Evolutionary conservation across 2,888 invertebrate species (phyloP).

Genomic region (Boloria euphrosyne): DNA sequence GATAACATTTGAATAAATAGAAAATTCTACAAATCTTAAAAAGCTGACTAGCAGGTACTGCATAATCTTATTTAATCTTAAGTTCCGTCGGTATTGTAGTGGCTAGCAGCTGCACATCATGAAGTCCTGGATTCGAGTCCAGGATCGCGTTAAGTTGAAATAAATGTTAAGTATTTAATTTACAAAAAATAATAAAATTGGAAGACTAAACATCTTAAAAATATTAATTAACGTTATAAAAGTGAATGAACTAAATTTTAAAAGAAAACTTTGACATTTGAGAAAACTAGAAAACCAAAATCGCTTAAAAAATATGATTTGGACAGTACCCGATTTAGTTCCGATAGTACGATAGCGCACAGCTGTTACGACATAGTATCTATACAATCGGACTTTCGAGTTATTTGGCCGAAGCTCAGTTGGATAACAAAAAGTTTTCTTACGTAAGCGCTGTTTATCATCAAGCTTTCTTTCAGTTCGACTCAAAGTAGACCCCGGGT

Average conservation of each 20-base stretch:
- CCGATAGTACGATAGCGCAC: slow-evolving; percentile 57
- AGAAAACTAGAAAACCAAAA: not conserved
- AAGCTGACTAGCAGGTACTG: too few relatives aligned
- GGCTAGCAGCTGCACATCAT: too few relatives aligned
- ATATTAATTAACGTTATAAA: not conserved
- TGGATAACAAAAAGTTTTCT: slow-evolving; percentile 61
- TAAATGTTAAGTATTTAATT: not conserved
- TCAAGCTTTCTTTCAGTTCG: slow-evolving; percentile 54
- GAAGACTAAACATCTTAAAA: too few relatives aligned
- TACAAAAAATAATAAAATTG: too few relatives aligned
- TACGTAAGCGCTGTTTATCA: slow-evolving; percentile 63
- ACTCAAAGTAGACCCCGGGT: slow-evolving; percentile 22
- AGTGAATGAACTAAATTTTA: not conserved
- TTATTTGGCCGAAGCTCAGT: slow-evolving; percentile 66
- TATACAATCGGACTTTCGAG: slow-evolving; percentile 71
- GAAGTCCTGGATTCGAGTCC: too few relatives aligned
- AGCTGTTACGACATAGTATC: slow-evolving; percentile 63
- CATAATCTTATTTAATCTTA: too few relatives aligned
- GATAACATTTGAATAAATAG: slow-evolving; percentile 15
- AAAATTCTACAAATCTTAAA: not conserved
- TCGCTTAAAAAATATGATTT: slow-evolving; percentile 37
- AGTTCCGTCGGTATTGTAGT: too few relatives aligned
- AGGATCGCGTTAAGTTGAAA: too few relatives aligned
- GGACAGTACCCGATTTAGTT: slow-evolving; percentile 50
- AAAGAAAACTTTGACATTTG: not conserved